phyloP scores from a whole-genome alignment of 2,797 vertebrate genomes.

The Limnodromus scolopaceus region DNA sequence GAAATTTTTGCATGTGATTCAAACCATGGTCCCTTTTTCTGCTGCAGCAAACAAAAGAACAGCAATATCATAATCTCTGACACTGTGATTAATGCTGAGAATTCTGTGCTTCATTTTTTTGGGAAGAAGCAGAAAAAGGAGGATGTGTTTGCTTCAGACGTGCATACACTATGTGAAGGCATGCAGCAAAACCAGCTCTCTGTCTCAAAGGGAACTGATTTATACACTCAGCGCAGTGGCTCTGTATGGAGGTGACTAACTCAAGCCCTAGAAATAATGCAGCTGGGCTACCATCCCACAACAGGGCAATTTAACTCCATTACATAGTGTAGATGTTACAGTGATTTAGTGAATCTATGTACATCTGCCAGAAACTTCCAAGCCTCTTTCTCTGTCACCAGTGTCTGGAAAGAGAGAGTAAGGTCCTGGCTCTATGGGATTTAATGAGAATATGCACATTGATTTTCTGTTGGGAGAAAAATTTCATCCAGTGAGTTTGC shows the following conservation, averaged over 20 bases:
- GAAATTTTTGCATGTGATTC: background rate
- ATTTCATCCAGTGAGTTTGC: background rate
- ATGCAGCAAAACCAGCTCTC: background rate
- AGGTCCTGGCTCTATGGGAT: background rate
- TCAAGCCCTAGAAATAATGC: background rate
- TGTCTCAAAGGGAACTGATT: background rate
- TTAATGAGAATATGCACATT: background rate
- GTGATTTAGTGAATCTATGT: background rate
- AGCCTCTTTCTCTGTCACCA: background rate
- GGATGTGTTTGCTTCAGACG: background rate
- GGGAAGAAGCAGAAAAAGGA: background rate
- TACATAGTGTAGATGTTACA: accelerated
- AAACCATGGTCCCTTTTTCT: background rate
- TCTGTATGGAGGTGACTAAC: background rate
- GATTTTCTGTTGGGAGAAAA: background rate
- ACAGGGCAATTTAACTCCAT: background rate
- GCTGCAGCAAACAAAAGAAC: background rate
- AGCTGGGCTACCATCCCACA: background rate
- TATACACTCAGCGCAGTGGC: background rate
- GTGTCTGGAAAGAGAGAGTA: background rate
- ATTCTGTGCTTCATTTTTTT: background rate
- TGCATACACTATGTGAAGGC: accelerated
- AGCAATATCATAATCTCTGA: background rate
- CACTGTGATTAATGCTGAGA: background rate
- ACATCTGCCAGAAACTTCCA: background rate